Conservation (phyloP, 2,113 vertebrate species). For the Calyptommatus sinebrachiatus region DNA sequence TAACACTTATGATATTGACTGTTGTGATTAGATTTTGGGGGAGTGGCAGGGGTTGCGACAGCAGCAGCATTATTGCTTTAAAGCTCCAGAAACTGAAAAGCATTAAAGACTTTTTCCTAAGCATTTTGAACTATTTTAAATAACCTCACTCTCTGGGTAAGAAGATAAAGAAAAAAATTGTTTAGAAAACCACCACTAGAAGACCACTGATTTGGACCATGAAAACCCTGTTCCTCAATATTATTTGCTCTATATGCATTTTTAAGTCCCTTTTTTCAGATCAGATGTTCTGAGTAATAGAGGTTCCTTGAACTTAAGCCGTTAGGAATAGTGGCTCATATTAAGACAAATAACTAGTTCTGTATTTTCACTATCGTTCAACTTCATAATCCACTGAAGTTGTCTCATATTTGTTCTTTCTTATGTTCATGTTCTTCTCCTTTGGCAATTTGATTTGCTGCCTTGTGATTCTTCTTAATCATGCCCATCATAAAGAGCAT, state of each 20-base stretch:
- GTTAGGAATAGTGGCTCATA: not conserved
- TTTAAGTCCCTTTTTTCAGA: not conserved
- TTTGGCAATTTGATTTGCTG: not conserved
- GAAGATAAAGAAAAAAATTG: not conserved
- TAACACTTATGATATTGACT: not conserved
- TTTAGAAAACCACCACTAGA: not conserved
- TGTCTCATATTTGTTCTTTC: not conserved
- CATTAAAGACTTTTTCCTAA: accelerated
- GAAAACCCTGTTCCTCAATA: not conserved
- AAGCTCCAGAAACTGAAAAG: not conserved
- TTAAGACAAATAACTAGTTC: not conserved
- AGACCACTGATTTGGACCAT: not conserved
- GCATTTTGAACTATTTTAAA: not conserved
- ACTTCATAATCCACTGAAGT: not conserved
- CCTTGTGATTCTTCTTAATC: constrained; percentile 21
- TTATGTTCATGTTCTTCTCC: not conserved
- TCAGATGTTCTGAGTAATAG: not conserved
- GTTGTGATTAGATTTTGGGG: not conserved
- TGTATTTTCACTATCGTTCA: not conserved
- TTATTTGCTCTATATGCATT: not conserved
- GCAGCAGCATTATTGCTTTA: not conserved
- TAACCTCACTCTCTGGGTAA: not conserved
- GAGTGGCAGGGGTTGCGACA: not conserved
- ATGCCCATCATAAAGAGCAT: not conserved
- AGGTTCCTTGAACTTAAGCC: not conserved